A percentile compares a stretch with the other conserved stretches of the same genome.
phyloP scores from a whole-genome alignment of 2,888 invertebrate genomes.

The Blastobasis adustella region DNA sequence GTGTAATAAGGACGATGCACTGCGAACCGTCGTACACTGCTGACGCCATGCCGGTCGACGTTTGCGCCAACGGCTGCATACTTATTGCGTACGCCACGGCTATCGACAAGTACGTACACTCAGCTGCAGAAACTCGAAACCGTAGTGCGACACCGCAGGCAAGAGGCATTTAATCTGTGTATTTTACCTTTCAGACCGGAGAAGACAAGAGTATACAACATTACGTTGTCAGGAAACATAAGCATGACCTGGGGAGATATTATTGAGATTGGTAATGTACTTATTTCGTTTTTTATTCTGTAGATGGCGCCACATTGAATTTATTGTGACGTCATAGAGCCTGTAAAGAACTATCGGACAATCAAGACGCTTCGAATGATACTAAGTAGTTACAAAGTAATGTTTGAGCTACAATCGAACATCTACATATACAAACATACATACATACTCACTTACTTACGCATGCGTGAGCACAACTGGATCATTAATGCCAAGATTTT shows the following conservation, averaged over 20 bases:
- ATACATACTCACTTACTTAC: too few relatives aligned
- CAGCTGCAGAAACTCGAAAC: not conserved
- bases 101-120: conserved; percentile 38
- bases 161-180: not conserved
- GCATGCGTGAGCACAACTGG: too few relatives aligned
- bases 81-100: conserved; percentile 81
- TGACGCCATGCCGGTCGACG: conserved; percentile 85
- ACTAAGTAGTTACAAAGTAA: too few relatives aligned
- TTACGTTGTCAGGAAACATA: conserved; percentile 84
- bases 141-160: not conserved
- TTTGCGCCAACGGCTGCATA: conserved; percentile 86
- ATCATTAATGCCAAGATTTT: too few relatives aligned
- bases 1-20: conserved; percentile 88
- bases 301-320: too few relatives aligned
- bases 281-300: too few relatives aligned
- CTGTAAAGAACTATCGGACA: too few relatives aligned
- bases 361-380: too few relatives aligned
- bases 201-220: conserved; percentile 80
- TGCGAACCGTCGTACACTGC: conserved; percentile 78
- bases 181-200: conserved; percentile 38
- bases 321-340: too few relatives aligned
- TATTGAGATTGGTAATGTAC: conserved; percentile 76
- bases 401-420: too few relatives aligned
- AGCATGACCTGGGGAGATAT: conserved; percentile 90
- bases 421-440: too few relatives aligned